Conservation (phyloP, 1,140 invertebrate species). For the Tetramorium simillimum region DNA sequence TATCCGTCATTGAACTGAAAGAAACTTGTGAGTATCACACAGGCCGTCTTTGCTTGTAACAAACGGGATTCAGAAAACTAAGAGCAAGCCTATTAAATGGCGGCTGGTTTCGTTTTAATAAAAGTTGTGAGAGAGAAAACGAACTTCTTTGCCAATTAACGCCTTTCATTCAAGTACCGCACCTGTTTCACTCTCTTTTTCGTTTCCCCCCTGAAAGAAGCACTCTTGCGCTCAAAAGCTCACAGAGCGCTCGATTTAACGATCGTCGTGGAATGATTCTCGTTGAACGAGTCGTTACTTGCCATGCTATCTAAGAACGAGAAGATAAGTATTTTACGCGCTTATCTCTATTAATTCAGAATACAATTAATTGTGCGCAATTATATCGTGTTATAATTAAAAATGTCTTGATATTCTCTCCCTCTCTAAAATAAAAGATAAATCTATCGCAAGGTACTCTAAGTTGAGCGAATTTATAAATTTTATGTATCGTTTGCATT, state of each 20-base stretch:
- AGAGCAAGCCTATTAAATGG: constrained; percentile 46
- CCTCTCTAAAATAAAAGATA: background rate
- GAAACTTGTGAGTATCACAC: constrained; percentile 1
- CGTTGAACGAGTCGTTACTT: constrained; percentile 21
- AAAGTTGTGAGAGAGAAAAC: background rate
- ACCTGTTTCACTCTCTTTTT: constrained; percentile 31
- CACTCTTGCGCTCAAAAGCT: constrained; percentile 32
- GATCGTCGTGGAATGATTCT: constrained; percentile 23
- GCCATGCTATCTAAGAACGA: background rate
- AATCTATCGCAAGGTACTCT: background rate
- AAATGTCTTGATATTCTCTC: background rate
- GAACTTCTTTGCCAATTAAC: constrained; percentile 39
- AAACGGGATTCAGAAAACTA: constrained; percentile 6
- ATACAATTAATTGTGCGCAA: background rate
- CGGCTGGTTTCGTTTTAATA: constrained; percentile 3
- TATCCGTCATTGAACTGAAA: constrained; percentile 25
- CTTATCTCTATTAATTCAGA: constrained; percentile 15
- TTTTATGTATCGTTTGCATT: background rate
- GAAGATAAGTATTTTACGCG: background rate
- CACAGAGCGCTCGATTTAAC: constrained; percentile 20
- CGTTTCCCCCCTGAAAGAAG: constrained; percentile 1
- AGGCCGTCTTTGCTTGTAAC: background rate
- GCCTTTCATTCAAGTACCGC: constrained; percentile 40
- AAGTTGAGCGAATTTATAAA: background rate
- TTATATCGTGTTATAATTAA: constrained; percentile 4